Percentiles rank a stretch among this genome's conserved stretches.
These are phyloP conservation scores for Lates calcarifer DNA, from an alignment of 2,113 vertebrate genomes.

Conservation along the genomic window DNA sequence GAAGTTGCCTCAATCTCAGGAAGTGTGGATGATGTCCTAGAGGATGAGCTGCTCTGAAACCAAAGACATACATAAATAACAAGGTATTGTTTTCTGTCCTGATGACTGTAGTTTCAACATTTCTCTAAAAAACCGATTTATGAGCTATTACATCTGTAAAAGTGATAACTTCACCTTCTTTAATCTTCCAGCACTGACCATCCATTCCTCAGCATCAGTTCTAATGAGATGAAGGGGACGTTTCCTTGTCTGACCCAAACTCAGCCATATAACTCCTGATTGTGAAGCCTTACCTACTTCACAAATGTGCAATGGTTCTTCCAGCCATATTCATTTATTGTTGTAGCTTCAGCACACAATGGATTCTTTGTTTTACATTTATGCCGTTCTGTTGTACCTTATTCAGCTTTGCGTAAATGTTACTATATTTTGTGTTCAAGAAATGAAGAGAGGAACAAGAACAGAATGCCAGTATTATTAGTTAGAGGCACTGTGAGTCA, in stretches of 20 bases:
- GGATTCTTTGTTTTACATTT: conserved; percentile 20
- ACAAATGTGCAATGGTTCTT: conserved; percentile 37
- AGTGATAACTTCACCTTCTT: background rate
- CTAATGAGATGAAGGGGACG: conserved; percentile 18
- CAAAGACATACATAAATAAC: conserved; percentile 47
- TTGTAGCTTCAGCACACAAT: conserved; percentile 16
- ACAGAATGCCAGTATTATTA: conserved; percentile 56
- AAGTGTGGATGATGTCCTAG: conserved; percentile 82
- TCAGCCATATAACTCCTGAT: conserved; percentile 41
- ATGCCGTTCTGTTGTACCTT: conserved; percentile 32
- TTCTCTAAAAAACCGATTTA: background rate
- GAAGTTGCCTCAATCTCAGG: conserved; percentile 86
- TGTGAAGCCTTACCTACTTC: conserved; percentile 58
- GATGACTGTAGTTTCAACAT: background rate
- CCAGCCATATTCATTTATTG: conserved; percentile 51
- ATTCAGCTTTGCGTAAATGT: conserved; percentile 33
- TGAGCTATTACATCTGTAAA: background rate
- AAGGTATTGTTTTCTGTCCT: conserved; percentile 25
- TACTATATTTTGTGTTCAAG: conserved; percentile 36
- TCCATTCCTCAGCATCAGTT: conserved; percentile 51
- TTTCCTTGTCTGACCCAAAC: conserved; percentile 38
- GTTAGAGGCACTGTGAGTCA: conserved; percentile 64
- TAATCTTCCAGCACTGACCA: conserved; percentile 46
- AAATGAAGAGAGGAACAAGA: conserved; percentile 34
- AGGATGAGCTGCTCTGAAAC: conserved; percentile 79